Percentiles rank a stretch among this genome's conserved stretches.
Evolutionary conservation across 2,888 invertebrate genomes (phyloP).

Genomic region (Eristalinus aeneus): DNA sequence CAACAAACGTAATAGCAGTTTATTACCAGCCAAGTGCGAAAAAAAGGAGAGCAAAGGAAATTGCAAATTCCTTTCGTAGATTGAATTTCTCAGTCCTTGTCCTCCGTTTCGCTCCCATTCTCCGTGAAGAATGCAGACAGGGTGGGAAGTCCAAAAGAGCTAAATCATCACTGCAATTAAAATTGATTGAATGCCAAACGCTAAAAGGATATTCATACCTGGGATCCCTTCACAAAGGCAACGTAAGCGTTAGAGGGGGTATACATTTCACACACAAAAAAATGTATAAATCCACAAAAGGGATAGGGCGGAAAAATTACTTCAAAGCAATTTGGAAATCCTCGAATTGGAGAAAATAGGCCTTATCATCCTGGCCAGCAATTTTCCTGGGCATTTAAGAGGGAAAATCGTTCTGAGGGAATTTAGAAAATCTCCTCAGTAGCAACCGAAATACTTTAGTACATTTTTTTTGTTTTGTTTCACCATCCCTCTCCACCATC

Average conservation of each 20-base stretch:
- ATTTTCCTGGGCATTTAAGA: conserved; percentile 60
- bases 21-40: conserved; percentile 15
- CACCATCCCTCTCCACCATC: too few relatives aligned
- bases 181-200: conserved; percentile 68
- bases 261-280: neutral
- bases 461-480: conserved; percentile 19
- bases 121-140: too few relatives aligned
- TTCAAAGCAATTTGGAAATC: conserved; percentile 65
- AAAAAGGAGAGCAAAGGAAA: conserved; percentile 30
- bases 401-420: conserved; percentile 54
- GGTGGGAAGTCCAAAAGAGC: conserved; percentile 52
- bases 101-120: neutral
- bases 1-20: conserved; percentile 49
- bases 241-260: neutral
- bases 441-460: conserved; percentile 54
- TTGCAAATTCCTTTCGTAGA: conserved; percentile 62
- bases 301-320: conserved; percentile 34
- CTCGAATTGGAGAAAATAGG: conserved; percentile 56
- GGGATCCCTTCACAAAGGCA: neutral
- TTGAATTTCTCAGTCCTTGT: conserved; percentile 45
- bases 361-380: conserved; percentile 56
- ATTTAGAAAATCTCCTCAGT: conserved; percentile 63
- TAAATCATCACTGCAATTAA: conserved; percentile 68
- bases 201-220: conserved; percentile 48
- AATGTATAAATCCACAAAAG: neutral